A percentile compares a stretch with the other conserved stretches of the same genome.
Evolutionary conservation across 2,113 vertebrate species (phyloP).

Genomic region (Neolamprologus toae): DNA sequence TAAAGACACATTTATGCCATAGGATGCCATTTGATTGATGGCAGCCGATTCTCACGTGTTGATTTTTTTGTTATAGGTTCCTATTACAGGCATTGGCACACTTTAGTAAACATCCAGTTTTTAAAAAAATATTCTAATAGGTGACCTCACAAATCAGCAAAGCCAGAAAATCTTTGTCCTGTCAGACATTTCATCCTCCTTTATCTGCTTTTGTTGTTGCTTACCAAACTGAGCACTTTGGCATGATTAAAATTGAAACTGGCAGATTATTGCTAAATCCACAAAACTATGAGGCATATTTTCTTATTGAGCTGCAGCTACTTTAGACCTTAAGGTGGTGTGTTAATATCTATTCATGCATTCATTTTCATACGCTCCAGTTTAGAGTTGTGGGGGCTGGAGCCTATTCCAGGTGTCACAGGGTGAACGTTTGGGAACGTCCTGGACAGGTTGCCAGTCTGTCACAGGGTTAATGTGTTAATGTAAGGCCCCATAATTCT

Average conservation of each 20-base stretch:
- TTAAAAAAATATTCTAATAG: background rate
- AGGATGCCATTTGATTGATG: background rate
- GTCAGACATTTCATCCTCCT: background rate
- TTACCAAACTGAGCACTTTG: background rate
- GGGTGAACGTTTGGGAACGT: background rate
- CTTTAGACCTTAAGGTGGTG: background rate
- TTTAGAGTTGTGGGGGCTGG: background rate
- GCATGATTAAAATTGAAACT: background rate
- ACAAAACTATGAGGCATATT: background rate
- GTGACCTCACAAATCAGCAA: background rate
- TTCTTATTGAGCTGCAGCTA: background rate
- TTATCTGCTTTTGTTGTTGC: background rate
- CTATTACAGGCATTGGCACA: background rate
- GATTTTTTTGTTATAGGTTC: background rate
- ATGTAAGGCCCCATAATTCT: background rate
- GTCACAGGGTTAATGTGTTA: background rate
- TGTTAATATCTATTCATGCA: background rate
- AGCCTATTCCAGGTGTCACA: background rate
- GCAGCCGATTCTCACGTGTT: background rate
- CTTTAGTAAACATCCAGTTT: background rate
- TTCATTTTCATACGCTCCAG: background rate
- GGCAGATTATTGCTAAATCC: background rate
- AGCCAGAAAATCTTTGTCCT: background rate
- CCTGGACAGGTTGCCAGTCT: background rate
- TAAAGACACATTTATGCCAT: background rate